A percentile compares a stretch with the other conserved stretches of the same genome.
Evolutionary conservation across 2,113 vertebrate species (phyloP).

Genomic region (Mohoua ochrocephala): DNA sequence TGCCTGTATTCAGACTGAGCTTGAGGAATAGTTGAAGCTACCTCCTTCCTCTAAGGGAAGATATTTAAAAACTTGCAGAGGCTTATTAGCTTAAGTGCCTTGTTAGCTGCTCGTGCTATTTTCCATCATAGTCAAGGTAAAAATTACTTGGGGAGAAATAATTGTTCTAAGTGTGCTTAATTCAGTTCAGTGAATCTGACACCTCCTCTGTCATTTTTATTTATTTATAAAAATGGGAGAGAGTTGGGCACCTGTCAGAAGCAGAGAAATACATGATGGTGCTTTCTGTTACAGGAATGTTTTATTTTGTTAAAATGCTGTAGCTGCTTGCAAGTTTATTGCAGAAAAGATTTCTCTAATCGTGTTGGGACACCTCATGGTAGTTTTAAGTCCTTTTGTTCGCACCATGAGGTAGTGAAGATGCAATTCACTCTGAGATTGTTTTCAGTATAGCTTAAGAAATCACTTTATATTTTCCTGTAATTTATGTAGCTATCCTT

Average conservation of each 20-base stretch:
- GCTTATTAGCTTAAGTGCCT: conserved; percentile 15
- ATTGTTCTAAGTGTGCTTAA: conserved; percentile 5
- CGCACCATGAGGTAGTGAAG: not conserved
- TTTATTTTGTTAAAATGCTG: not conserved
- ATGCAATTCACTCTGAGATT: not conserved
- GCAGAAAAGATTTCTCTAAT: not conserved
- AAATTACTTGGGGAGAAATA: conserved; percentile 33
- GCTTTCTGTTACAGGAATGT: not conserved
- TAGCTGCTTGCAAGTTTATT: not conserved
- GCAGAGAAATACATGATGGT: not conserved
- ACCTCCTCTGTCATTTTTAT: conserved; percentile 19
- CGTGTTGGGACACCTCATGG: not conserved
- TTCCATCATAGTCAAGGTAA: not conserved
- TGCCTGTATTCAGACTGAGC: not conserved
- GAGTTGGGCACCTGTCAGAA: not conserved
- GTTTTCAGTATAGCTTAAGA: not conserved
- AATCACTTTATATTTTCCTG: not conserved
- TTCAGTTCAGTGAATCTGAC: conserved; percentile 22
- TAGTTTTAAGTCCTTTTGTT: not conserved
- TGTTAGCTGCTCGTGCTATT: conserved; percentile 21
- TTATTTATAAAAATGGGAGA: conserved; percentile 15
- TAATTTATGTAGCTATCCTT: conserved; percentile 51
- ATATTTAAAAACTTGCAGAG: not conserved
- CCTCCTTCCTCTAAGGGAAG: not conserved
- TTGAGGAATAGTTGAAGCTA: not conserved